Evolutionary conservation across 2,113 vertebrate genomes (phyloP), one percentile per base, ranked within the genome.

Genomic region (Synchiropus splendidus): DNA sequence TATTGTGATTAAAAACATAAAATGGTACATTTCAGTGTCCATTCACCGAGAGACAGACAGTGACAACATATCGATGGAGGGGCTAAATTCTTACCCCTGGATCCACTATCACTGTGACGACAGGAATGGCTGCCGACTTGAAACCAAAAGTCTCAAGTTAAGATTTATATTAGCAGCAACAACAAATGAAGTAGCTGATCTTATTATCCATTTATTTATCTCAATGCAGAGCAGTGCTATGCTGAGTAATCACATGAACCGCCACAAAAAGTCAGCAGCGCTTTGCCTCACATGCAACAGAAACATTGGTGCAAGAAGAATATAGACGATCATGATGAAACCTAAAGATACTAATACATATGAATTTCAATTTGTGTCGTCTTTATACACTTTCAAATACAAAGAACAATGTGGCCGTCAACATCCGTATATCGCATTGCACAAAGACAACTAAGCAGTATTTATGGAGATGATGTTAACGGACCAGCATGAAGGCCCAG

Each of bases 71-170:
- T 30, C 2, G 42, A 60, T 46, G 40, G 31, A 56, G 36, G 75
- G 62, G 51, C 42, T 40, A 55, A n/a, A 18, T 48, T 64, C 80
- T 80, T 80, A 80, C 80, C 80, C 74, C 80, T 49, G 75, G 67
- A 41, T 80, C 80, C 74, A 80, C 78, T 76, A 77, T 74, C 74
- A 80, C 78, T 75, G 75, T 79, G 57, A 80, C 66, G 44, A 82
- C 75, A 44, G 78, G 80, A 67, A 82, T 58, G 55, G 70, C 72
- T 77, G 75, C 59, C 52, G 75, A 82, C 80, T 82, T 79, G 49
- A 80, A 79, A 80, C 44, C 72, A 77, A 74, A 74, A 75, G 57
- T 47, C 58, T 64, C n/a, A 45, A 27, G 61, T 79, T 79, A 79
- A 63, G 70, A 47, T 13, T 14, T 16, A 6, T 4, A 66, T 63